Base-by-base conservation (phyloP, 2,797 vertebrate genomes). In the Morelia viridis region DNA sequence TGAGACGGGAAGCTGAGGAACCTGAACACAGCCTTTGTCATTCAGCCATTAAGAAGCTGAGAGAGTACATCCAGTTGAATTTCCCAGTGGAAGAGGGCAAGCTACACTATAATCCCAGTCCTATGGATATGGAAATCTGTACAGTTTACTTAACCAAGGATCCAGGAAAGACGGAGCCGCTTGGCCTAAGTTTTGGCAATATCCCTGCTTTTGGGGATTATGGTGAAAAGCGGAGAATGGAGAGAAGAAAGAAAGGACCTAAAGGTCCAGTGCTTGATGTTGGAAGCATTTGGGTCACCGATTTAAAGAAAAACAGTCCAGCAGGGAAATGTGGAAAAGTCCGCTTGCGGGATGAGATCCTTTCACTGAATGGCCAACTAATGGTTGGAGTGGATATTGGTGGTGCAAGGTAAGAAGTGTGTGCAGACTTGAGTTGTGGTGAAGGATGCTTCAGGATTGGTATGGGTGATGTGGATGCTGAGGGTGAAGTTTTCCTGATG, bases 231-330 rank as follows among this genome's bases (percentile, higher is more conserved):
- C 98, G 98, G 90, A 98, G 98, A 89, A 98, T 98, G 8, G 97
- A 98, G 12, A 98, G 97, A 60, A 98, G 98, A 96, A 97, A 97
- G 93, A 98, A 98, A 94, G 98, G 96, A 0, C 97, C 98, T 93
- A 98, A 97, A 93, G 98, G 98, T 1, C 98, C 99, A 0, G 97
- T 99, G 84, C 96, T 99, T 7, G 99, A 99, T 0, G 98, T 99
- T 0, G 99, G 99, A 87, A 99, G 98, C 95, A 99, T 99, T 96
- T 99, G 99, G 99, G 98, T 99, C 94, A 99, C 99, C 0, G 99
- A 99, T 95, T 97, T 99, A 95, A 98, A 98, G 97, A 99, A 99
- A 97, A 98, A 96, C 96, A 99, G 99, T 96, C 98, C 99, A 0
- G 98, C 99, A 0, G 98, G 98, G 1, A 97, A 96, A 92, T 99